Evolutionary conservation across 2,113 vertebrate genomes (phyloP).

Genomic region (Pterophyllum scalare): DNA sequence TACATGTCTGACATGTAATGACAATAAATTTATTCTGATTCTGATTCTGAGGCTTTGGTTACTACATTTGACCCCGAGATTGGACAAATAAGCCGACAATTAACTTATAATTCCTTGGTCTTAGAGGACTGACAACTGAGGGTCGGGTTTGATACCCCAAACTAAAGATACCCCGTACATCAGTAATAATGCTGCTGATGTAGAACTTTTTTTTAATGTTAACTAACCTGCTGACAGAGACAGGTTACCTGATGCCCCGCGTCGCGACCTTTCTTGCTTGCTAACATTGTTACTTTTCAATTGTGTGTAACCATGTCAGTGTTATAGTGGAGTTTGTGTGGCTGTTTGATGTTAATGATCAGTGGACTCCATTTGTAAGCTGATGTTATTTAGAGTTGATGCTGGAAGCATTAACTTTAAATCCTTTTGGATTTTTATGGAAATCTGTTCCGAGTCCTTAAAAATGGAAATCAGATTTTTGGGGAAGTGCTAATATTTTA

Average conservation of each 20-base stretch:
- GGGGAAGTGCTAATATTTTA: not conserved
- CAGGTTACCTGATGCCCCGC: no score
- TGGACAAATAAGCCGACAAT: not conserved
- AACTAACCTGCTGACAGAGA: not conserved
- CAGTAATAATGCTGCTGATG: not conserved
- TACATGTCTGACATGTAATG: no score
- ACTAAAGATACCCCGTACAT: not conserved
- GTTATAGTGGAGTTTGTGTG: not conserved
- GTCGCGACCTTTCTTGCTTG: not conserved
- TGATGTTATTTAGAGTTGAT: not conserved
- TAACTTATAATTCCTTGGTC: no score
- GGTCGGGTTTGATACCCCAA: not conserved
- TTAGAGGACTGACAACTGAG: no score
- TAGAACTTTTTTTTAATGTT: not conserved
- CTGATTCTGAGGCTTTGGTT: not conserved
- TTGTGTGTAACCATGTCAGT: not conserved
- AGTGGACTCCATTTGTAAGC: not conserved
- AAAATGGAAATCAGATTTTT: not conserved
- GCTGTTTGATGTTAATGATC: not conserved
- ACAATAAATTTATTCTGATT: no score
- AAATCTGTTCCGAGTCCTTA: not conserved
- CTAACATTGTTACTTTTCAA: not conserved
- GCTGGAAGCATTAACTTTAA: not conserved
- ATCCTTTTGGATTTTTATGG: not conserved
- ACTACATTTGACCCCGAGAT: not conserved